Percentiles rank a stretch among this genome's conserved stretches.
phyloP scores from a whole-genome alignment of 2,888 invertebrate genomes.

The Drosophila dives region DNA sequence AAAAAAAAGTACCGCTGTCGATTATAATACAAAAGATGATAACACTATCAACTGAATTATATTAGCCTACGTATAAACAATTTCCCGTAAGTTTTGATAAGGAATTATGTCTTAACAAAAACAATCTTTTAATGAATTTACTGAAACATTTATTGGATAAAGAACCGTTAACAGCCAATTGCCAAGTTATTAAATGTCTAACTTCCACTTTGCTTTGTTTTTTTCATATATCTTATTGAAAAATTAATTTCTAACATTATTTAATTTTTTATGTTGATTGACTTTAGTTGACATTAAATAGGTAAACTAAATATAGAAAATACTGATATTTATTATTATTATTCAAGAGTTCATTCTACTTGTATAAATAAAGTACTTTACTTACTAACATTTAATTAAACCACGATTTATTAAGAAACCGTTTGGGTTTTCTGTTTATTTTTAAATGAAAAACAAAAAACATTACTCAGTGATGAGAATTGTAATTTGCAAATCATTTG shows the following conservation, averaged over 20 bases:
- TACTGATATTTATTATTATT: not conserved
- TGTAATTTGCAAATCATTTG: slow-evolving; percentile 25
- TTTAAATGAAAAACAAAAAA: not conserved
- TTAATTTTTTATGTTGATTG: too few relatives aligned
- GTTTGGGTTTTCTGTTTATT: not conserved
- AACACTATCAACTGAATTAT: not conserved
- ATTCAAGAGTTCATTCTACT: not conserved
- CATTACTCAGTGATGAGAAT: not conserved
- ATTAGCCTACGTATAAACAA: not conserved
- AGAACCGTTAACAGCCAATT: not conserved
- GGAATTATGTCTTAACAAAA: not conserved
- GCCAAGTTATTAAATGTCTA: not conserved
- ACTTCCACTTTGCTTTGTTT: not conserved
- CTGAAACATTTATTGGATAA: not conserved
- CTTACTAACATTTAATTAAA: not conserved
- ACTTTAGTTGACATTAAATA: not conserved
- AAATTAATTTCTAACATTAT: too few relatives aligned
- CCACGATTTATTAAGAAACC: slow-evolving; percentile 2
- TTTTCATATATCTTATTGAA: not conserved
- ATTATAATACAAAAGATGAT: not conserved
- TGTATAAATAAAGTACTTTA: not conserved
- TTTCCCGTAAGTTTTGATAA: not conserved
- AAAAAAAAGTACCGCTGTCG: not conserved
- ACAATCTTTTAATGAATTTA: not conserved
- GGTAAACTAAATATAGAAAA: not conserved